Evolutionary conservation across 2,888 invertebrate species (phyloP), one percentile per base, ranked within the genome.

Genomic region (Agriopis marginaria): DNA sequence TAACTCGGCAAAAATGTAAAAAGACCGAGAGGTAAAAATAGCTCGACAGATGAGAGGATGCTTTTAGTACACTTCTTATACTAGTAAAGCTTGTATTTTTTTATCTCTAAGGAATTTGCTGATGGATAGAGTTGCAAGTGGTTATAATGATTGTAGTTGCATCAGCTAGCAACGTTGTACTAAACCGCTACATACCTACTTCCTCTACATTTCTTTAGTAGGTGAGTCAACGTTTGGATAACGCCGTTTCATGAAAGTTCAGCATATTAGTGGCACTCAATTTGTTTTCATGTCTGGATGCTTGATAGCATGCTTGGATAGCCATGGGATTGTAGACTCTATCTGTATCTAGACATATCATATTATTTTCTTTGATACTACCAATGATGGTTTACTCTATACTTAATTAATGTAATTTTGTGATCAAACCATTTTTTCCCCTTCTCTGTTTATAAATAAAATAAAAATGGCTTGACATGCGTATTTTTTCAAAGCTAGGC

Each of bases 1-100:
- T 5, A 42, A 17, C 63, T 32, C 47, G 9, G 49, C 63, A 66
- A 59, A 62, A 62, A 70, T 70, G 70, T 62, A 66, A 70, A 66
- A 70, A 66, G 59, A 70, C 45, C 47, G 23, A 53, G 62, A 59
- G 23, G 53, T 12, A 45, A n/a, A n/a, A 44, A 65, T 61, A 56
- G 50, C 47, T 60, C 61, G 42, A 58, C 59, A 56, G 69, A 69
- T 56, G 45, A 65, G 55, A 56, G 53, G 62, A 62, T 53, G 63
- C 62, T 51, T 62, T 62, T 62, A 55, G 61, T 45, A 47, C 51
- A 39, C 51, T 42, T 62, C 49, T 61, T 39, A n/a, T 51, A 39
- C 62, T 47, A 39, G 62, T 55, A 14, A 5, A 32, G 23, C 49
- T 17, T 63, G 59, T 47, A 59, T 49, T 68, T 55, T 63, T 67